Evolutionary conservation across 1,140 invertebrate genomes (phyloP).

Genomic region (Thaumetopoea pityocampa): DNA sequence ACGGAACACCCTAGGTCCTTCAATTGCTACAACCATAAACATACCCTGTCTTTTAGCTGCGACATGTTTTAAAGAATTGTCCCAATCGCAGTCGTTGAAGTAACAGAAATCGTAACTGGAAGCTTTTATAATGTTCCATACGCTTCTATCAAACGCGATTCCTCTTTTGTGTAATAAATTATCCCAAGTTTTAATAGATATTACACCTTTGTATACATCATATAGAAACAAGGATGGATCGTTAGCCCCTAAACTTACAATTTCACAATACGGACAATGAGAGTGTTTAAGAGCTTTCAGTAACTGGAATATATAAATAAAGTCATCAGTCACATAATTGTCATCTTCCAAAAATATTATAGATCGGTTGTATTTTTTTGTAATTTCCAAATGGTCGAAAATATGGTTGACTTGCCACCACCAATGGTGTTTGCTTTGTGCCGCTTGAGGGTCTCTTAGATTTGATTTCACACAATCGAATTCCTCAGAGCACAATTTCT

Average conservation of each 20-base stretch:
- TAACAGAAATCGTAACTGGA: slow-evolving; percentile 25
- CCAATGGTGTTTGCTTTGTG: slow-evolving; percentile 38
- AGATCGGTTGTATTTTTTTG: slow-evolving; percentile 21
- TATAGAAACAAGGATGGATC: slow-evolving; percentile 17
- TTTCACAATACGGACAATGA: slow-evolving; percentile 24
- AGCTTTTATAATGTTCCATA: slow-evolving; percentile 29
- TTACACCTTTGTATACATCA: slow-evolving; percentile 4
- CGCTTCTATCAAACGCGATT: slow-evolving; percentile 31
- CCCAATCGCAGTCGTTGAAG: slow-evolving; percentile 32
- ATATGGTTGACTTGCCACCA: slow-evolving; percentile 39
- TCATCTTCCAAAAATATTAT: slow-evolving; percentile 38
- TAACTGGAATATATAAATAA: slow-evolving; percentile 24
- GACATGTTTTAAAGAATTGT: slow-evolving; percentile 22
- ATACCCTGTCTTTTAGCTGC: slow-evolving; percentile 6
- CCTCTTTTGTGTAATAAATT: slow-evolving; percentile 19
- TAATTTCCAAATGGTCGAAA: slow-evolving; percentile 27
- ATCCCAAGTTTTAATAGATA: slow-evolving; percentile 19
- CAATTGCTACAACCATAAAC: slow-evolving; percentile 16
- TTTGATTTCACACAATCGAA: slow-evolving; percentile 16
- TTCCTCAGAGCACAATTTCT: slow-evolving; percentile 17
- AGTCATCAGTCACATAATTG: slow-evolving; percentile 30
- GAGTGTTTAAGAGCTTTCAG: slow-evolving; percentile 10
- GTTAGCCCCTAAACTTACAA: slow-evolving; percentile 25
- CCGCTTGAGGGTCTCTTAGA: slow-evolving; percentile 19
- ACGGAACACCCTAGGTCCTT: slow-evolving; percentile 30